Conservation (phyloP, 2,888 invertebrate genomes). For the Patella depressa region DNA sequence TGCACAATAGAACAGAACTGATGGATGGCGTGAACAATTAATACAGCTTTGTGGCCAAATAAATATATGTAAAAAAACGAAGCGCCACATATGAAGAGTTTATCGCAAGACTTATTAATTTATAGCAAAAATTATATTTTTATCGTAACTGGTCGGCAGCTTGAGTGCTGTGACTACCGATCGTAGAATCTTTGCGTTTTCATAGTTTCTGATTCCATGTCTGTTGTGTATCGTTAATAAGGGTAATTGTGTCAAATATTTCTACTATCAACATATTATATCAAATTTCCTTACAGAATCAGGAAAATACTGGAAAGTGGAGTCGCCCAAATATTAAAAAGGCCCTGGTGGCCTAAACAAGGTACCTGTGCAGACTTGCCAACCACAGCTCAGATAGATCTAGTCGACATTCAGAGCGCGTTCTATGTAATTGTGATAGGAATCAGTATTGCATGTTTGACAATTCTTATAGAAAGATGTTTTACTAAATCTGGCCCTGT, state of each 20-base stretch:
- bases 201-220: background rate
- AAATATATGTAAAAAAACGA: no score
- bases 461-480: conserved; percentile 10
- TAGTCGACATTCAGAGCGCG: conserved; percentile 48
- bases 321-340: conserved; percentile 45
- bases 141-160: no score
- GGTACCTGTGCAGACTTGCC: conserved; percentile 38
- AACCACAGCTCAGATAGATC: conserved; percentile 38
- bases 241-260: background rate
- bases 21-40: no score
- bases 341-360: conserved; percentile 44
- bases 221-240: background rate
- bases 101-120: no score
- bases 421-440: conserved; percentile 45
- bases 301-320: conserved; percentile 45
- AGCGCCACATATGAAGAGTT: no score
- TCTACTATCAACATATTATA: background rate
- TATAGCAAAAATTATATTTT: no score
- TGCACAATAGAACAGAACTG: no score
- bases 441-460: conserved; percentile 26
- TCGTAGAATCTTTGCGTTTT: background rate
- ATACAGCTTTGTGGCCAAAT: no score
- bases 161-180: no score
- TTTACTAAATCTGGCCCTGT: background rate
- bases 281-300: conserved; percentile 34